Percentiles rank a stretch among this genome's conserved stretches.
Conservation (phyloP, 2,113 vertebrate species). For the Tachysurus vachellii region DNA sequence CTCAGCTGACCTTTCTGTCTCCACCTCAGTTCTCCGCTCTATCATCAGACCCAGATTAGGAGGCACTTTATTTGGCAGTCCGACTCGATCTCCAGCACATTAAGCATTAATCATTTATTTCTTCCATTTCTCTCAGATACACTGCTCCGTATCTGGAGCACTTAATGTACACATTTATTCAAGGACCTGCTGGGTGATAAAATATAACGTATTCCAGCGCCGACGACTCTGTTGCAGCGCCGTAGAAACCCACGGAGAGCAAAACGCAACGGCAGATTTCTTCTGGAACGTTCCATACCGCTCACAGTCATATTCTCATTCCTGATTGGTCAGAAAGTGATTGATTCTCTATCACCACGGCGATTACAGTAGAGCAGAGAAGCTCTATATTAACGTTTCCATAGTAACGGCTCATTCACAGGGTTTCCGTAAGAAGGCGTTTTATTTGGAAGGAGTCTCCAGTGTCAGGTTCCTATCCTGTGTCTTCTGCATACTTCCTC, state of each 20-base stretch:
- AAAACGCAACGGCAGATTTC: neutral
- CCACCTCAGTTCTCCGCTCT: neutral
- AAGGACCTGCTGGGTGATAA: neutral
- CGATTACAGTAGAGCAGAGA: neutral
- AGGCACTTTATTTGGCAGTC: neutral
- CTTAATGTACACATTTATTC: slow-evolving; percentile 2
- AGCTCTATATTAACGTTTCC: neutral
- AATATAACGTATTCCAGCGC: too few relatives aligned
- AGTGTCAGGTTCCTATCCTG: too few relatives aligned
- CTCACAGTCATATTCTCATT: neutral
- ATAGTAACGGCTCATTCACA: neutral
- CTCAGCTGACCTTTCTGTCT: neutral
- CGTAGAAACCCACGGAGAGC: neutral
- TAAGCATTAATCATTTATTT: neutral
- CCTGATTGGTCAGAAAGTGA: neutral
- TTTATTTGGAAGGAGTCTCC: too few relatives aligned
- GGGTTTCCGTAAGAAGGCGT: too few relatives aligned
- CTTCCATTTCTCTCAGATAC: neutral
- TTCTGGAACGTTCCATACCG: neutral
- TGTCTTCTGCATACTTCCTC: neutral
- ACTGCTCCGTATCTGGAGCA: neutral
- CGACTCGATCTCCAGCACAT: neutral
- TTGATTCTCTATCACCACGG: neutral
- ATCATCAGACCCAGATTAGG: neutral
- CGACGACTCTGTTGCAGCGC: neutral